phyloP scores from a whole-genome alignment of 2,888 invertebrate genomes.

The Cosmorhoe ocellata region DNA sequence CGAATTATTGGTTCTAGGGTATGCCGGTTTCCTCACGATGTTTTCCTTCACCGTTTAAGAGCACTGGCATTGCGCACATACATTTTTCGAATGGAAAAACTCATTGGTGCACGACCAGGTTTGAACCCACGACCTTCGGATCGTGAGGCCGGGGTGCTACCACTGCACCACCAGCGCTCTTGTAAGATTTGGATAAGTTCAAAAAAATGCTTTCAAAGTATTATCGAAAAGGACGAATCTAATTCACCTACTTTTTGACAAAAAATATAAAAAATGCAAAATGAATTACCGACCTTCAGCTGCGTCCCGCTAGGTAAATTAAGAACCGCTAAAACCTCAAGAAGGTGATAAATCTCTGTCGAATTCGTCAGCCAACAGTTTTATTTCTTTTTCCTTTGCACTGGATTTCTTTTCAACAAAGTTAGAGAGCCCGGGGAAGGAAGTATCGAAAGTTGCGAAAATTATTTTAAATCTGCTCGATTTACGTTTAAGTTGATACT shows the following conservation, averaged over 20 bases:
- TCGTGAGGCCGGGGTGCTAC: too few species aligned
- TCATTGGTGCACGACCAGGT: too few species aligned
- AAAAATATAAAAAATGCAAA: conserved; percentile 44
- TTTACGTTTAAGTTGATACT: conserved; percentile 20
- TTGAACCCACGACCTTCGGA: too few species aligned
- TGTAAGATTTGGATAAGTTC: too few species aligned
- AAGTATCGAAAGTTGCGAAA: conserved; percentile 37
- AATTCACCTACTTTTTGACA: conserved; percentile 19
- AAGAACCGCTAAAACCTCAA: conserved; percentile 61
- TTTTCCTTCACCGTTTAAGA: too few species aligned
- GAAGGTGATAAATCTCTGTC: conserved; percentile 70
- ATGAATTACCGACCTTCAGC: conserved; percentile 47
- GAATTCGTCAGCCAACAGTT: conserved; percentile 70
- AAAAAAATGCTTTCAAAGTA: background rate
- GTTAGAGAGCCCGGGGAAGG: conserved; percentile 45
- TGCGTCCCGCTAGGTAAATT: conserved; percentile 57
- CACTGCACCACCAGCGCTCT: too few species aligned
- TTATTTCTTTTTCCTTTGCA: conserved; percentile 60
- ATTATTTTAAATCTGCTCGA: conserved; percentile 30
- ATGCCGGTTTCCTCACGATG: too few species aligned
- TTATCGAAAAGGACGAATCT: conserved; percentile 6
- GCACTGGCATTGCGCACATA: too few species aligned
- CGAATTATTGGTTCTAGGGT: too few species aligned
- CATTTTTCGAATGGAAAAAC: too few species aligned
- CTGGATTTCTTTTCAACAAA: conserved; percentile 57